Evolutionary conservation across 2,797 vertebrate genomes (phyloP).

Genomic region (Lepilemur septentrionalis): DNA sequence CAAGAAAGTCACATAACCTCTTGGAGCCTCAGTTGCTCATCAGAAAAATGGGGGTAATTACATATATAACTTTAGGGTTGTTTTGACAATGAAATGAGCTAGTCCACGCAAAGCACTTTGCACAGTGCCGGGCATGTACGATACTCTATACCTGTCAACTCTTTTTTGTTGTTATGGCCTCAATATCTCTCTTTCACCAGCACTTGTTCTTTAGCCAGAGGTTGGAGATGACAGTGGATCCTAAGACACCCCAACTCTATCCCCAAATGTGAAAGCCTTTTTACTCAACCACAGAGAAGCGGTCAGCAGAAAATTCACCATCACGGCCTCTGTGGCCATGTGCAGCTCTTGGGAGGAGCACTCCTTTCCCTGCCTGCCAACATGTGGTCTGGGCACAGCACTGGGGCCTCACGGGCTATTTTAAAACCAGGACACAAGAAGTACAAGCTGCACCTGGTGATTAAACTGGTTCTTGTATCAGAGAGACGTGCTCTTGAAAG

Average conservation of each 20-base stretch:
- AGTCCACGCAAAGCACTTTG: background rate
- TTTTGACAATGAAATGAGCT: background rate
- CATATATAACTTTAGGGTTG: background rate
- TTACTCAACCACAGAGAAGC: background rate
- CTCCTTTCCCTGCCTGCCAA: background rate
- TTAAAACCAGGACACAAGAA: background rate
- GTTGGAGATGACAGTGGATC: background rate
- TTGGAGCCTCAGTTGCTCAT: background rate
- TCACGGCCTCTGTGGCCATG: background rate
- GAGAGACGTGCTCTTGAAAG: background rate
- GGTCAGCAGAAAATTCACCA: background rate
- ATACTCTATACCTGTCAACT: background rate
- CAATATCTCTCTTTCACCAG: background rate
- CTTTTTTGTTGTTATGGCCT: background rate
- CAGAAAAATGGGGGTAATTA: background rate
- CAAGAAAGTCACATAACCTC: background rate
- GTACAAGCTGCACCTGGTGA: background rate
- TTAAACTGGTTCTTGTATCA: background rate
- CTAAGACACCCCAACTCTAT: background rate
- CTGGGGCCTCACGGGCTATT: background rate
- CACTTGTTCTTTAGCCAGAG: background rate
- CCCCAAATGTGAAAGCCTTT: background rate
- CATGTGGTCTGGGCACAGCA: background rate
- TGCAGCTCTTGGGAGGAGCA: background rate
- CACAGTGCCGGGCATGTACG: background rate